A percentile compares a stretch with the other conserved stretches of the same genome.
Conservation (phyloP, 2,888 invertebrate species). For the Selenia dentaria region DNA sequence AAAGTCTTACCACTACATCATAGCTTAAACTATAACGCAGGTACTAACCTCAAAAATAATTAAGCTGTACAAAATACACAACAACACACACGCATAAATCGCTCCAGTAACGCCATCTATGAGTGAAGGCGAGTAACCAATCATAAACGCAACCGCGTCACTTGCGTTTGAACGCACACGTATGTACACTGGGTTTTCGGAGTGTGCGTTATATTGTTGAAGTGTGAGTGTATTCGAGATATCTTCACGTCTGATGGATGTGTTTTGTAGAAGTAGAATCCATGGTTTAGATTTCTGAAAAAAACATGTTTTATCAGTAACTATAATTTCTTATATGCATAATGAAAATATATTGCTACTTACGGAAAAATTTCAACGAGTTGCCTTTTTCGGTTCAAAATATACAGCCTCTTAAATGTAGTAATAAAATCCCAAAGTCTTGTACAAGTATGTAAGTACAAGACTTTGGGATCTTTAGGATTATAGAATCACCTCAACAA, state of each 20-base stretch:
- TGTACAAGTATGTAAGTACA: too few relatives aligned
- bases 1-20: too few relatives aligned
- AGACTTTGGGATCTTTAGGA: too few relatives aligned
- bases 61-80: constrained; percentile 91
- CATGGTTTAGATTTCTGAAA: constrained; percentile 75
- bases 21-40: neutral
- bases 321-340: too few relatives aligned
- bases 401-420: too few relatives aligned
- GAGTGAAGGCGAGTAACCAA: constrained; percentile 85
- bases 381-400: too few relatives aligned
- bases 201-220: neutral
- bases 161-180: constrained; percentile 1
- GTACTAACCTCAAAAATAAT: constrained; percentile 93
- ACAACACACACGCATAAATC: constrained; percentile 88
- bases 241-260: neutral
- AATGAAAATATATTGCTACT: too few relatives aligned
- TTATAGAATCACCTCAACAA: too few relatives aligned
- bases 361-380: too few relatives aligned
- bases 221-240: constrained; percentile 1
- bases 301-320: too few relatives aligned
- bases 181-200: neutral
- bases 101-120: constrained; percentile 88
- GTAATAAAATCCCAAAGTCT: too few relatives aligned
- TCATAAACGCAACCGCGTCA: constrained; percentile 45
- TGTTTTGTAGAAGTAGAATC: constrained; percentile 57